These are phyloP conservation scores for Anguilla megastoma DNA, from an alignment of 2,797 vertebrate genomes.

Conservation along the genomic window DNA sequence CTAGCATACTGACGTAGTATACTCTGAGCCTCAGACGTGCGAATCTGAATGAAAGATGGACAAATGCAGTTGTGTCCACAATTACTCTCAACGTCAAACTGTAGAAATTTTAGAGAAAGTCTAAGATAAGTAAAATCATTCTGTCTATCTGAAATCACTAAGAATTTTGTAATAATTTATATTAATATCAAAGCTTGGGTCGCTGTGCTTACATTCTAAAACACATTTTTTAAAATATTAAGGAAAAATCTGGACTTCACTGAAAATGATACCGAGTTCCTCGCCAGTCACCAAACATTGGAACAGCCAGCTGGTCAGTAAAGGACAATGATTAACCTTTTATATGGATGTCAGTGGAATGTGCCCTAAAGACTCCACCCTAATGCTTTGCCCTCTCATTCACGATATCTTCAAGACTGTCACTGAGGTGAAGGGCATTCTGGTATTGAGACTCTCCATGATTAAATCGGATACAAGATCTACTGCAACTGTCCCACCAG, in stretches of 20 bases:
- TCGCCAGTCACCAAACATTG: neutral
- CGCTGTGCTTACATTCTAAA: neutral
- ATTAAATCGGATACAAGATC: slow-evolving; percentile 42
- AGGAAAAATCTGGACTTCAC: neutral
- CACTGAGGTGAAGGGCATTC: slow-evolving; percentile 51
- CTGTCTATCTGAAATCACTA: neutral
- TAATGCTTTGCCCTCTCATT: slow-evolving; percentile 6
- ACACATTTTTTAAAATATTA: neutral
- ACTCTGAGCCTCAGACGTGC: neutral
- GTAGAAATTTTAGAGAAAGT: neutral
- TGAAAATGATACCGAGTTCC: neutral
- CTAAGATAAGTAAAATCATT: neutral
- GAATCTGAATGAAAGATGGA: neutral
- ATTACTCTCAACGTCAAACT: neutral
- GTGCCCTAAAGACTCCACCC: slow-evolving; percentile 10
- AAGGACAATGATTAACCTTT: slow-evolving; percentile 40
- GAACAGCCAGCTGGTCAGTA: neutral
- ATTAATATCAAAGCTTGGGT: neutral
- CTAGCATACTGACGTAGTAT: neutral
- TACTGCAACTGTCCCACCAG: slow-evolving; percentile 54
- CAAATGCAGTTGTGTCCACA: neutral
- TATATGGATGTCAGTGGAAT: slow-evolving; percentile 23
- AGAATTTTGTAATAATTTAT: neutral
- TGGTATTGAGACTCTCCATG: slow-evolving; percentile 57
- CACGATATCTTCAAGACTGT: slow-evolving; percentile 27